These are phyloP conservation scores for Amiota minor DNA, from an alignment of 2,888 invertebrate species.

Conservation along the genomic window DNA sequence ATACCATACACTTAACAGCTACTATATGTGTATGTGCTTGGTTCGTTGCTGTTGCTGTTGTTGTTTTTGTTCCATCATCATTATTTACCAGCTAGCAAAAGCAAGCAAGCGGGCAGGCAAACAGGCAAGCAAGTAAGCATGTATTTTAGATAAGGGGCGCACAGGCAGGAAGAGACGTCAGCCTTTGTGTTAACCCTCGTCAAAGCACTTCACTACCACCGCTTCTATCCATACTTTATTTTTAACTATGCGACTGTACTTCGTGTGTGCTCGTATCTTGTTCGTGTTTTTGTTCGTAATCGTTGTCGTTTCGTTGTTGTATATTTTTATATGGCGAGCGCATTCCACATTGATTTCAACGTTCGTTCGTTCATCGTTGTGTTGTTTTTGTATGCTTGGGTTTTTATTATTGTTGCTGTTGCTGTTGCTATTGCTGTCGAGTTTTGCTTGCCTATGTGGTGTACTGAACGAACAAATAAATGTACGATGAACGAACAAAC, in stretches of 20 bases:
- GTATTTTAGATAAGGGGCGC: neutral
- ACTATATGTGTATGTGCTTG: neutral
- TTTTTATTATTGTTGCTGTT: slow-evolving; percentile 39
- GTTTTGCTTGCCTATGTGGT: neutral
- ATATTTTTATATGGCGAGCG: slow-evolving; percentile 60
- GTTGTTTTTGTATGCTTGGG: slow-evolving; percentile 29
- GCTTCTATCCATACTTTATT: slow-evolving; percentile 61
- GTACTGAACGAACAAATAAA: neutral
- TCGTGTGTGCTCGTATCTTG: slow-evolving; percentile 57
- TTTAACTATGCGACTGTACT: slow-evolving; percentile 71
- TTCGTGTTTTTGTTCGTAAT: slow-evolving; percentile 37
- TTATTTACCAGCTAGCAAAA: slow-evolving; percentile 61
- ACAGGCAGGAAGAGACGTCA: neutral
- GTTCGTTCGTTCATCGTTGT: slow-evolving; percentile 37
- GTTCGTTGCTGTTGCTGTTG: slow-evolving; percentile 5
- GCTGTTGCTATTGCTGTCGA: slow-evolving; percentile 34
- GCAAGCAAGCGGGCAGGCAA: neutral
- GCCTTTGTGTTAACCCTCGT: slow-evolving; percentile 27
- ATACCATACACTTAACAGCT: slow-evolving; percentile 24
- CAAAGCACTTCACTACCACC: slow-evolving; percentile 34
- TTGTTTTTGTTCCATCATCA: slow-evolving; percentile 63
- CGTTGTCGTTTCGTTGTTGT: slow-evolving; percentile 41
- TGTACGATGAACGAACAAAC: too few species aligned
- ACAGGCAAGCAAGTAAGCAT: too few species aligned
- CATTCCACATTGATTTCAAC: slow-evolving; percentile 61